These are phyloP conservation scores for Diprion similis DNA, from an alignment of 1,140 invertebrate species.

Conservation along the genomic window DNA sequence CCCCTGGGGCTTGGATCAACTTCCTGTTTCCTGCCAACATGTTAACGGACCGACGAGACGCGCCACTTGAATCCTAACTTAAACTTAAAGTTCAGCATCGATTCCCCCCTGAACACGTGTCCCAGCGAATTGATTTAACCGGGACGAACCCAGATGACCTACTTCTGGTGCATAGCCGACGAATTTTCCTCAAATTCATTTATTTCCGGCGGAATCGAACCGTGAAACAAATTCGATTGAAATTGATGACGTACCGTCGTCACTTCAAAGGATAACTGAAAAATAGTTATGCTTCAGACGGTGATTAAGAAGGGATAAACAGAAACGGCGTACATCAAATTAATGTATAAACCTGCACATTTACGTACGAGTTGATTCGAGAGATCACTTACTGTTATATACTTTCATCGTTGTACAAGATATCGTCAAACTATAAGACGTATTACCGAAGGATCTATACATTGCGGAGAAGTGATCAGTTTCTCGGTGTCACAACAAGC, in stretches of 20 bases:
- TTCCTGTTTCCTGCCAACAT: slow-evolving; percentile 36
- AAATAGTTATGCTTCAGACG: neutral
- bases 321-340: neutral
- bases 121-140: neutral
- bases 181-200: neutral
- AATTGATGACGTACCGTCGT: too few species aligned
- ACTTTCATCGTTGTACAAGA: too few species aligned
- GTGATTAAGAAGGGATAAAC: too few species aligned
- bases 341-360: neutral
- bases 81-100: neutral
- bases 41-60: neutral
- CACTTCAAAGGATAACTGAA: neutral
- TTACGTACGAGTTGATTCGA: too few species aligned
- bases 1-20: slow-evolving; percentile 55
- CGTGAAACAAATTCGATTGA: neutral
- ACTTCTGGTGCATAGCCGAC: neutral
- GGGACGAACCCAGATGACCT: slow-evolving; percentile 6
- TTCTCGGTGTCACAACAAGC: neutral
- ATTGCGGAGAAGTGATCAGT: too few species aligned
- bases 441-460: too few species aligned
- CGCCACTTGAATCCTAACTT: slow-evolving; percentile 5
- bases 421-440: too few species aligned
- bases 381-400: too few species aligned
- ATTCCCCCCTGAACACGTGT: neutral
- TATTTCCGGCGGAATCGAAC: neutral